Evolutionary conservation across 2,113 vertebrate species (phyloP), one percentile per base, ranked within the genome.

Genomic region (Syngnathus scovelli): DNA sequence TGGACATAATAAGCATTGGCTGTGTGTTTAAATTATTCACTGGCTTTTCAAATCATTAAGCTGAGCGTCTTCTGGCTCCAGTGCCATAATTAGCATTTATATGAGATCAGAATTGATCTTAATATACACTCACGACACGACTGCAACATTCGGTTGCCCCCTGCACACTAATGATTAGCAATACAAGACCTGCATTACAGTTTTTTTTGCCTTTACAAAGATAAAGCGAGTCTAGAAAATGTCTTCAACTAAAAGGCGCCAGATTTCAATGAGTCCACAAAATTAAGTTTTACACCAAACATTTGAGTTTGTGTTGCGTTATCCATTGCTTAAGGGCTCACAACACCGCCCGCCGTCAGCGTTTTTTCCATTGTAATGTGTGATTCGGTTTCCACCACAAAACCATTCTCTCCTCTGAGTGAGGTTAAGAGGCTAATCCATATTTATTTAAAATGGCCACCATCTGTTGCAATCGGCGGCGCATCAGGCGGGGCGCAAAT

Each of bases 371-470:
- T 39, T 41, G 13, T 19, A 41, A 12, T 61, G 18, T 39, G 58
- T 12, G 8, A 61, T 11, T 39, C 16, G 2, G 56, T 63, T 65
- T 62, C 43, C 33, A 66, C 49, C 69, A 44, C 69, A 43, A 72
- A 67, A 76, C 60, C 70, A 43, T 70, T 76, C 66, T 19, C 69
- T 75, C 68, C 79, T 72, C 51, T 23, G 66, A 46, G 66, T 23
- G 66, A 72, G 75, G 77, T 81, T 80, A 80, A 71, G 43, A 78
- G 74, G 70, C 72, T 88, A 87, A 87, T 88, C 83, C 76, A 79
- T 83, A 78, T 87, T 87, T 85, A 80, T 80, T 81, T 78, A 71
- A 83, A 89, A 85, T 86, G 83, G 68, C 12, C 75, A 74, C 88
- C 88, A 88, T 88, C 86, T 88, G 85, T 81, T 80, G 77, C 71